These are phyloP conservation scores for Drosophila saltans DNA, from an alignment of 1,140 invertebrate genomes.

Conservation along the genomic window DNA sequence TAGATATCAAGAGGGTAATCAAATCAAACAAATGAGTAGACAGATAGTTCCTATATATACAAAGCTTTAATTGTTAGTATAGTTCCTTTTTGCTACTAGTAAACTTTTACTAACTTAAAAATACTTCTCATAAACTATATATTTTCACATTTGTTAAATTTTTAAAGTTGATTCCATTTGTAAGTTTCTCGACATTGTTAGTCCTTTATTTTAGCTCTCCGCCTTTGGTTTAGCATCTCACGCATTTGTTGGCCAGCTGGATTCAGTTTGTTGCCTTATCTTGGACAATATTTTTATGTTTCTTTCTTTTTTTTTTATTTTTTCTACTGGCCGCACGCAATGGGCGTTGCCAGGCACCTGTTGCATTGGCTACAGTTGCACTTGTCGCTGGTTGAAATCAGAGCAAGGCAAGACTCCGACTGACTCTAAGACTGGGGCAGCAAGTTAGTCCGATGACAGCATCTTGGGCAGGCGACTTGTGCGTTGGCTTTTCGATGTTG, in stretches of 20 bases:
- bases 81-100: no score
- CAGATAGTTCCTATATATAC: no score
- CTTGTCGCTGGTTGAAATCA: slow-evolving; percentile 68
- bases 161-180: no score
- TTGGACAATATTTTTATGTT: slow-evolving; percentile 45
- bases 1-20: no score
- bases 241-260: slow-evolving; percentile 43
- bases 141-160: no score
- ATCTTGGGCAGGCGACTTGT: slow-evolving; percentile 62
- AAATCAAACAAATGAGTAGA: no score
- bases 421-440: slow-evolving; percentile 25
- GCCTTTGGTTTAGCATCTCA: slow-evolving; percentile 43
- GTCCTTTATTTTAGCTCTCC: neutral
- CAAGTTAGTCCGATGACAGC: slow-evolving; percentile 62
- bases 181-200: neutral
- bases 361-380: slow-evolving; percentile 46
- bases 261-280: slow-evolving; percentile 53
- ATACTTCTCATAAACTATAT: no score
- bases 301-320: slow-evolving; percentile 39
- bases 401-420: slow-evolving; percentile 64
- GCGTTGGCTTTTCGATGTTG: slow-evolving; percentile 67
- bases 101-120: no score
- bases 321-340: slow-evolving; percentile 63
- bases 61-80: no score
- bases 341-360: slow-evolving; percentile 76